These are phyloP conservation scores for Gortyna flavago DNA, from an alignment of 2,888 invertebrate species.

Conservation along the genomic window DNA sequence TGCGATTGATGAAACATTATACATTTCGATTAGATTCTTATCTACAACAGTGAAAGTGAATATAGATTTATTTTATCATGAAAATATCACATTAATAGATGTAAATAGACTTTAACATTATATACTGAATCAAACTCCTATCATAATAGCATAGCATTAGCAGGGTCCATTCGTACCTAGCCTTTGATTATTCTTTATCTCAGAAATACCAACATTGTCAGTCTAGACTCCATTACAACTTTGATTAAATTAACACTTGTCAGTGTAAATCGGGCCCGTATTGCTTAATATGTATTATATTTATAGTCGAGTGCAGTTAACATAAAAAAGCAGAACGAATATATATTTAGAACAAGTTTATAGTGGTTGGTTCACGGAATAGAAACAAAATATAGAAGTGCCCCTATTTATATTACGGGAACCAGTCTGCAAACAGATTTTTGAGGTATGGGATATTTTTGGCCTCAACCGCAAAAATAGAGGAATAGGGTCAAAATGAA, in stretches of 20 bases:
- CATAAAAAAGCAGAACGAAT: not conserved
- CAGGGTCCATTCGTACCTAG: slow-evolving; percentile 19
- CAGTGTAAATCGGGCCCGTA: slow-evolving; percentile 21
- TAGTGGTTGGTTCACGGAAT: not conserved
- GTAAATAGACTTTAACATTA: slow-evolving; percentile 34
- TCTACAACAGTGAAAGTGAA: slow-evolving; percentile 42
- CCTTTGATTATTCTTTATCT: not conserved
- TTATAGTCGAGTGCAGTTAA: not conserved
- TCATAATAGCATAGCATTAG: not conserved
- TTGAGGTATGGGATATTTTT: not conserved
- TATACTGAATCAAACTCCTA: not conserved
- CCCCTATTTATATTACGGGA: not conserved
- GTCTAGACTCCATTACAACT: slow-evolving; percentile 2
- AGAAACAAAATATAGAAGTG: not conserved
- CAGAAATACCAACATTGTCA: slow-evolving; percentile 11
- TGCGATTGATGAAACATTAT: slow-evolving; percentile 45
- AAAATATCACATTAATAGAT: slow-evolving; percentile 59
- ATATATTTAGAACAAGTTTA: not conserved
- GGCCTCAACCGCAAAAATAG: not conserved
- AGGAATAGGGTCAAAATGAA: not conserved
- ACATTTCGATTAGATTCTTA: slow-evolving; percentile 44
- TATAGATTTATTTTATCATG: slow-evolving; percentile 47
- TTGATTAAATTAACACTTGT: slow-evolving; percentile 10
- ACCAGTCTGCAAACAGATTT: not conserved
- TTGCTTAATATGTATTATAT: slow-evolving; percentile 1